Evolutionary conservation across 2,797 vertebrate genomes (phyloP).

Genomic region (Eulemur albifrons): DNA sequence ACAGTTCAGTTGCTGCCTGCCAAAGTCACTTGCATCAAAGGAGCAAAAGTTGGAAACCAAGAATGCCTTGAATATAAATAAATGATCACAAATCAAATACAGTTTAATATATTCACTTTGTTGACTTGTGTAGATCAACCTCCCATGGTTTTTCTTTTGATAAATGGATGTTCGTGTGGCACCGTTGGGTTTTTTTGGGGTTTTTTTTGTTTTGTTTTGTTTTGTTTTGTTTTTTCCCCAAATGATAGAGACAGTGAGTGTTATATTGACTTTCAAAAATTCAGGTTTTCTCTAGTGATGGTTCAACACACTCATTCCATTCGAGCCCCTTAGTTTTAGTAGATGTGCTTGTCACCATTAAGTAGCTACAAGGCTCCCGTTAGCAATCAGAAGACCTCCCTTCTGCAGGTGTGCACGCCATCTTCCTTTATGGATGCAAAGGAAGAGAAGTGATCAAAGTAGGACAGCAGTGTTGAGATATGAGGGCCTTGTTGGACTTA

Average conservation of each 20-base stretch:
- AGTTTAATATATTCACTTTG: not conserved
- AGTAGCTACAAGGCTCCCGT: not conserved
- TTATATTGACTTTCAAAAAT: not conserved
- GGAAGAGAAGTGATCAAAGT: not conserved
- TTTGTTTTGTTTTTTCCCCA: not conserved
- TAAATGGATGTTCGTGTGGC: not conserved
- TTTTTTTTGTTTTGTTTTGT: no score
- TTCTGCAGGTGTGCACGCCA: accelerated
- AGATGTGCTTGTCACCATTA: not conserved
- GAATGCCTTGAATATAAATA: conserved; percentile 29
- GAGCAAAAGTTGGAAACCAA: not conserved
- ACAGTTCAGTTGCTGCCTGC: not conserved
- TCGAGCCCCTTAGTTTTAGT: not conserved
- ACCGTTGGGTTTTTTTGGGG: not conserved
- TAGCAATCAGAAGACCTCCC: not conserved
- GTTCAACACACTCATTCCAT: not conserved
- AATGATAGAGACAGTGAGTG: not conserved
- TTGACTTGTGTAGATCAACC: not conserved
- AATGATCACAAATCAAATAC: conserved; percentile 12
- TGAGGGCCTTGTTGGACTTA: accelerated
- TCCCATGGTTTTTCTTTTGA: not conserved
- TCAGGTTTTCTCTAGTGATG: not conserved
- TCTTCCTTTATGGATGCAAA: not conserved
- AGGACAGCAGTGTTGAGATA: not conserved
- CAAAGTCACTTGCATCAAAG: conserved; percentile 20